phyloP scores from a whole-genome alignment of 2,888 invertebrate genomes.

The Dynastes maya region DNA sequence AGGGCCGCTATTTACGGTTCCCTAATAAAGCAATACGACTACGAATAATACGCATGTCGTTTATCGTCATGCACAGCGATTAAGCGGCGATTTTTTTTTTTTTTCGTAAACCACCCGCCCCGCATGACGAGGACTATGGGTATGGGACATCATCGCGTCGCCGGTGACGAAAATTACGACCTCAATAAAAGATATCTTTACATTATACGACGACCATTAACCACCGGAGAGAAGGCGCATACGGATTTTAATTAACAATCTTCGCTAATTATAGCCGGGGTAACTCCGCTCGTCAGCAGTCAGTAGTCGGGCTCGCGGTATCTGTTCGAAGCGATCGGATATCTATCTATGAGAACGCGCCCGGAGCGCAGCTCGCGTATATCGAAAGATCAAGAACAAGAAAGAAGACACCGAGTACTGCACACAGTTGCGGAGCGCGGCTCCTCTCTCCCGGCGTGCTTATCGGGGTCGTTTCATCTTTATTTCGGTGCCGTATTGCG shows the following conservation, averaged over 20 bases:
- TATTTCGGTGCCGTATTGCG: conserved; percentile 31
- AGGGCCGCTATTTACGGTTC: no score
- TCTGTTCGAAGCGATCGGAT: conserved; percentile 32
- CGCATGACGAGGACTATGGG: not conserved
- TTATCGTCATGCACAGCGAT: not conserved
- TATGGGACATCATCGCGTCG: conserved; percentile 20
- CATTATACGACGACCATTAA: conserved; percentile 38
- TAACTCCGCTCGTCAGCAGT: not conserved
- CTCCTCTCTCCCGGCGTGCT: not conserved
- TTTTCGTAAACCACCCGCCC: not conserved
- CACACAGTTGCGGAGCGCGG: not conserved
- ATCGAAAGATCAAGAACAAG: conserved; percentile 35
- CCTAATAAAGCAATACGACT: conserved; percentile 10
- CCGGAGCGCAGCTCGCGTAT: not conserved
- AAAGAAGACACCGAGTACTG: conserved; percentile 1
- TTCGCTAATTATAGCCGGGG: conserved; percentile 32
- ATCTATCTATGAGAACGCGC: conserved; percentile 22
- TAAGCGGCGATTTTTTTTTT: not conserved
- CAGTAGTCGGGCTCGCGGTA: not conserved
- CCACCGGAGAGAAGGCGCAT: conserved; percentile 11
- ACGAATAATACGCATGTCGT: not conserved
- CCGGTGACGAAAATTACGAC: conserved; percentile 40
- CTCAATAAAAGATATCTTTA: conserved; percentile 40
- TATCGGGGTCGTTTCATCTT: conserved; percentile 31
- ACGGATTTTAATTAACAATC: conserved; percentile 42